Base-by-base conservation (phyloP, 1,140 invertebrate species). In the Stegodyphus mimosarum region DNA sequence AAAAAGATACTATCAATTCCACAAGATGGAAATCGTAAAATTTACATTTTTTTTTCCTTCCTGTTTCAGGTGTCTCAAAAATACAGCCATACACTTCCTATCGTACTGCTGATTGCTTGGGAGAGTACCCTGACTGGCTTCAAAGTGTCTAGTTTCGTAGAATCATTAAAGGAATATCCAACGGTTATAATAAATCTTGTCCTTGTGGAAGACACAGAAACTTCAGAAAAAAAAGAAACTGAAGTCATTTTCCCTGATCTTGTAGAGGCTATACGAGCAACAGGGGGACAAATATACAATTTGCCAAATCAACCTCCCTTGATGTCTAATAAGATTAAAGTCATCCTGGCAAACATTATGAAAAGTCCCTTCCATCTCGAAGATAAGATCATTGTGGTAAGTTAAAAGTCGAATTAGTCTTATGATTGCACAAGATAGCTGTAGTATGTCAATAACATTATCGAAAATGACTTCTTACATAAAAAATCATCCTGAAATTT, bases 361-460 rank as follows among this genome's bases (percentile, higher is more conserved):
- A 75, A 69, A 49, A 76, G 17, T 70, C 64, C 63, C 9, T 60
- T 76, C 63, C 17, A 84, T 49, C 15, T 75, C 11, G 72, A 84
- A 17, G 81, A 84, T 17, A 76, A 15, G 13, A 63, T 75, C 70
- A 1, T 75, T 15, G 81, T 84, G 48, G 81, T 84, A 69, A 76
- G 72, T 17, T n/a, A 17, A 66, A n/a, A n/a, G 33, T 33, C 33
- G 33, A 33, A 33, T 33, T 33, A 33, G 33, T 33, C 3, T 33
- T 33, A 33, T 1, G 33, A 33, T 33, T 33, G 1, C 33, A 33
- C 33, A 33, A 33, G 3, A 33, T 1, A 33, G 33, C 1, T 33
- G 33, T 1, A 3, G 3, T 33, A 3, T 33, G 33, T 33, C 33
- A 33, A 33, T 33, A 33, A 33, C 3, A 33, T 33, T 33, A 33